phyloP scores from a whole-genome alignment of 2,888 invertebrate genomes.

The Lydus trimaculatus region DNA sequence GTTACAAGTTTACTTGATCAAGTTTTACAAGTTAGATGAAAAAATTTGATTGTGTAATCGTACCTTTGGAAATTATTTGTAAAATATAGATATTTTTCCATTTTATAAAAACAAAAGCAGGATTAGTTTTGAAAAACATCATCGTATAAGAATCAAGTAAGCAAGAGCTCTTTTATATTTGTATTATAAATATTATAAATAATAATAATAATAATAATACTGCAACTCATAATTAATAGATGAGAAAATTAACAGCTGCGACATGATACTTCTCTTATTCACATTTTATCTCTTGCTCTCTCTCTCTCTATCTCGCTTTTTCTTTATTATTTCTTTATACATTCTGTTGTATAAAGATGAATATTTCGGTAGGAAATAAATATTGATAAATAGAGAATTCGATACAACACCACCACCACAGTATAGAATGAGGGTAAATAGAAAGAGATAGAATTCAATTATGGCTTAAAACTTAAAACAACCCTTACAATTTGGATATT shows the following conservation, averaged over 20 bases:
- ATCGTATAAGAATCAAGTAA: conserved; percentile 32
- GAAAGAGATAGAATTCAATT: conserved; percentile 28
- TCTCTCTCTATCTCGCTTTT: neutral
- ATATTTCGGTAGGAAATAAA: conserved; percentile 39
- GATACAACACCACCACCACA: too few species aligned
- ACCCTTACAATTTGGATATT: neutral
- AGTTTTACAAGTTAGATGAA: too few species aligned
- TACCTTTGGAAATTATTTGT: too few species aligned
- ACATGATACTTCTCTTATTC: conserved; percentile 17
- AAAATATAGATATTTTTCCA: neutral
- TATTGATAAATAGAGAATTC: conserved; percentile 45
- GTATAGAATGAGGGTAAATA: too few species aligned
- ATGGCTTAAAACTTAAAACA: conserved; percentile 34
- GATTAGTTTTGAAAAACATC: conserved; percentile 14
- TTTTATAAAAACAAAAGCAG: neutral
- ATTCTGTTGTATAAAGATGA: neutral
- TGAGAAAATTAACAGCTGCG: conserved; percentile 50
- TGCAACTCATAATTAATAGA: conserved; percentile 48
- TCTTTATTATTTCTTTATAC: neutral
- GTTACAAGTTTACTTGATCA: too few species aligned
- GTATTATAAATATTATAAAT: conserved; percentile 1
- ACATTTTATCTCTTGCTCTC: neutral
- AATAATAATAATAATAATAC: too few species aligned
- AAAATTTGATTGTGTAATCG: too few species aligned
- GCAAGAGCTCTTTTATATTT: conserved; percentile 29